phyloP scores from a whole-genome alignment of 2,888 invertebrate genomes.

The Drosophila anomalata region DNA sequence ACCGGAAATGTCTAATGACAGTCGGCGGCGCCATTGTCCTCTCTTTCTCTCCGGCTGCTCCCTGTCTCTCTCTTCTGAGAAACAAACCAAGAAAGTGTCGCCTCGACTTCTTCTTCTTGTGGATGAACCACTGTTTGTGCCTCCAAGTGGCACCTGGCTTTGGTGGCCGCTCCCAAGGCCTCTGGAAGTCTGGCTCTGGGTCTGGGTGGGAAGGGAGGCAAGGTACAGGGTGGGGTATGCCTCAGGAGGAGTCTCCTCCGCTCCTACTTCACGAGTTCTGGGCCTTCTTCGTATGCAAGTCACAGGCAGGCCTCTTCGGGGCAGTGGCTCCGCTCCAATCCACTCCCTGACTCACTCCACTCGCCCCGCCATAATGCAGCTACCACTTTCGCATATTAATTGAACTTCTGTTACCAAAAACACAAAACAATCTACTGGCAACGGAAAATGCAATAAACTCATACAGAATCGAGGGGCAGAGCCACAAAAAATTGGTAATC shows the following conservation, averaged over 20 bases:
- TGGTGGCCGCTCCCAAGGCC: no score
- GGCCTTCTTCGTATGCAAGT: constrained; percentile 36
- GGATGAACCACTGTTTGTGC: constrained; percentile 15
- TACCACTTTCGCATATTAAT: constrained; percentile 42
- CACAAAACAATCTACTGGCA: neutral
- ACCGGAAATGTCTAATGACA: constrained; percentile 66
- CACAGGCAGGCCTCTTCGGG: constrained; percentile 12
- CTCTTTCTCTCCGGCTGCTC: neutral
- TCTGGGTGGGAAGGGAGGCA: no score
- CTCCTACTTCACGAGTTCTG: no score
- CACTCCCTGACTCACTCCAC: constrained; percentile 1
- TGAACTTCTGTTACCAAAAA: constrained; percentile 2
- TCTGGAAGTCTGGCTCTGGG: no score
- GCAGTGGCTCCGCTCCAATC: neutral
- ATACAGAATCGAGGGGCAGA: constrained; percentile 19
- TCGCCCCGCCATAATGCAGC: neutral
- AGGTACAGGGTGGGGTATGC: no score
- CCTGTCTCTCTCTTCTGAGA: neutral
- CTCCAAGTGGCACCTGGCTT: constrained; percentile 48
- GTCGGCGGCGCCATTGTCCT: constrained; percentile 11
- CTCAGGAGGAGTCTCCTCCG: no score
- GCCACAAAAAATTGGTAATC: constrained; percentile 21
- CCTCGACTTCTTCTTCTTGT: neutral
- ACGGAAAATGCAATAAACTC: constrained; percentile 18
- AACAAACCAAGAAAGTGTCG: neutral